Evolutionary conservation across 2,113 vertebrate genomes (phyloP), one percentile per base, ranked within the genome.

Genomic region (Noctilio leporinus): DNA sequence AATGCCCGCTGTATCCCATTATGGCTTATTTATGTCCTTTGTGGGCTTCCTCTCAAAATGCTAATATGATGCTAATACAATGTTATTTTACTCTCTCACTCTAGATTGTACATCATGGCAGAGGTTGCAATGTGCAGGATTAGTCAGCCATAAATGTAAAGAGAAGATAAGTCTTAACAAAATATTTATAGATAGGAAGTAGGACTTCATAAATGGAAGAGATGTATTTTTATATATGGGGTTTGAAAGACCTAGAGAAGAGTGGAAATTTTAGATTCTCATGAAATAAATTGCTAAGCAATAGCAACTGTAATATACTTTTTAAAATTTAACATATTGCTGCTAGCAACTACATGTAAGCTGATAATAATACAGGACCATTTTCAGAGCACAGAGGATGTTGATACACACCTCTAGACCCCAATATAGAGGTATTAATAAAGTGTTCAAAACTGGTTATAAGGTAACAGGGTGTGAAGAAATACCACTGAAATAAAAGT

Each of bases 401-500:
- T 0, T 33, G n/a, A 84, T 30, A 11, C 8, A 22, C 8, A 57
- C 51, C 49, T 53, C 65, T 30, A 84, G 11, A 30, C 26, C 33
- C 53, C n/a, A 78, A 9, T 33, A 40, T 0, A 19, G 4, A 92
- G n/a, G 78, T 93, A 87, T 51, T 94, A 83, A 83, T 86, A 82
- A 86, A 78, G 47, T 55, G 22, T 16, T 78, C 28, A 86, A 77
- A 40, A 67, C 5, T 86, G 47, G 45, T n/a, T 59, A 17, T 5
- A 40, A 19, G 33, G 72, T 17, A 20, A 78, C 0, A 0, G 2
- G 10, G 6, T 80, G 33, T 53, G 83, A 91, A 93, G 57, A 96
- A 89, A 53, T n/a, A 28, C 4, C 55, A 38, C 67, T 10, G 0
- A 65, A 82, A 85, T 73, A 62, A 86, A 89, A 94, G 81, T 35